phyloP scores from a whole-genome alignment of 2,888 invertebrate species.

The Lasius platythorax region DNA sequence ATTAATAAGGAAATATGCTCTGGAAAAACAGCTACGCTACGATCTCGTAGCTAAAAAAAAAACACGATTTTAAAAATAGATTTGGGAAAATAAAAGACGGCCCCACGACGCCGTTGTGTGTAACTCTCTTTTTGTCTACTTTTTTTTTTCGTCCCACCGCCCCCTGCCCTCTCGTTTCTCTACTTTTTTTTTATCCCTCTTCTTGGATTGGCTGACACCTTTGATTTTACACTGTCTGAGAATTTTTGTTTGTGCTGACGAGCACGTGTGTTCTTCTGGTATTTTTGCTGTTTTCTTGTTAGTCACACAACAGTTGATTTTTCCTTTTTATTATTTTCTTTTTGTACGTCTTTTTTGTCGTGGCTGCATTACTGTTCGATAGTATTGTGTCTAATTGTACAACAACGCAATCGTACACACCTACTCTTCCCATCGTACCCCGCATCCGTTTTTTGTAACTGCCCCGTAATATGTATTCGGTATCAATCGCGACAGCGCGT shows the following conservation, averaged over 20 bases:
- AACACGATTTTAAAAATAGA: constrained; percentile 40
- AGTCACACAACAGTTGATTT: constrained; percentile 63
- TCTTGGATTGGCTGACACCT: constrained; percentile 65
- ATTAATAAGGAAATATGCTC: neutral
- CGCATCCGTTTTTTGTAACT: constrained; percentile 41
- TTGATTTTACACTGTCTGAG: constrained; percentile 67
- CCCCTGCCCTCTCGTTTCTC: constrained; percentile 68
- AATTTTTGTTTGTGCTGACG: constrained; percentile 76
- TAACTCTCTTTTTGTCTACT: constrained; percentile 63
- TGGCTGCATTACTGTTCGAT: constrained; percentile 67
- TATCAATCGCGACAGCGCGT: neutral
- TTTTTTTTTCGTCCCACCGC: constrained; percentile 71
- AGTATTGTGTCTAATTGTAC: constrained; percentile 77
- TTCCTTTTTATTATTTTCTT: constrained; percentile 31
- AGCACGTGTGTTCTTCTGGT: constrained; percentile 68
- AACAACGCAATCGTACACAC: constrained; percentile 47
- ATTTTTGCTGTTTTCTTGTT: constrained; percentile 69
- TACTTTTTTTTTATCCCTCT: constrained; percentile 76
- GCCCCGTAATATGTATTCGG: neutral
- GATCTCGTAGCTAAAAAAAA: neutral
- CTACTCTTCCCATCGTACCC: constrained; percentile 1
- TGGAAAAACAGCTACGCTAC: constrained; percentile 1
- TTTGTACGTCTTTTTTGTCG: constrained; percentile 60
- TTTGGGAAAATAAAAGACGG: constrained; percentile 68
- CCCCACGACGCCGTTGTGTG: constrained; percentile 76